These are phyloP conservation scores for Deilephila elpenor DNA, from an alignment of 2,888 invertebrate genomes.

Conservation along the genomic window DNA sequence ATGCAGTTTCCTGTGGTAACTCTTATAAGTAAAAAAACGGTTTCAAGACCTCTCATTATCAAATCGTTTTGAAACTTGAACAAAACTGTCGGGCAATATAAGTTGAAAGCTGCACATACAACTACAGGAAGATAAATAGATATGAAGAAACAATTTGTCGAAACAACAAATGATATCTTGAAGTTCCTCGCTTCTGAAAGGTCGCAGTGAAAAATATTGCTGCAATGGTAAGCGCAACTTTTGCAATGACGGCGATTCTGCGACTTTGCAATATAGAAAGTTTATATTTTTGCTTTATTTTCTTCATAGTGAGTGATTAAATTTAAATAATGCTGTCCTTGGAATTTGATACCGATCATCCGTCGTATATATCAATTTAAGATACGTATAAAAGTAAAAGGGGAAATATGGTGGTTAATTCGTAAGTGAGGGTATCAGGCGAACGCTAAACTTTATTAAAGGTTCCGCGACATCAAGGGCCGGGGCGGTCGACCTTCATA, in stretches of 20 bases:
- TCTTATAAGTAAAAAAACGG: background rate
- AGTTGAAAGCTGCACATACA: constrained; percentile 1
- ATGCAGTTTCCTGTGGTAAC: too few relatives aligned
- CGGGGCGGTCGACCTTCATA: constrained; percentile 73
- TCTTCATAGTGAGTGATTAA: constrained; percentile 48
- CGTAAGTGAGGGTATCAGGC: constrained; percentile 56
- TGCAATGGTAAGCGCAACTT: constrained; percentile 68
- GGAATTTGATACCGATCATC: background rate
- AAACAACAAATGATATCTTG: constrained; percentile 51
- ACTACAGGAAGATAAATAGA: constrained; percentile 19
- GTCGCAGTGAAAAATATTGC: constrained; percentile 65
- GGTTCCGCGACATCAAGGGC: constrained; percentile 64
- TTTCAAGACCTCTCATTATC: background rate
- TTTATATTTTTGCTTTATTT: constrained; percentile 64
- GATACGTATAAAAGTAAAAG: constrained; percentile 36
- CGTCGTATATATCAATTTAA: background rate
- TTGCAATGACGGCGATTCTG: constrained; percentile 62
- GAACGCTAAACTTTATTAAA: constrained; percentile 73
- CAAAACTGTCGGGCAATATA: constrained; percentile 13
- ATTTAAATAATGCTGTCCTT: background rate
- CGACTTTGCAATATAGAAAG: constrained; percentile 65
- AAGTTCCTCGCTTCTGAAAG: constrained; percentile 53
- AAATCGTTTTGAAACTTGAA: background rate
- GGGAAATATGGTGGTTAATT: constrained; percentile 57
- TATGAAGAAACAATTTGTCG: constrained; percentile 38